A percentile compares a stretch with the other conserved stretches of the same genome.
phyloP scores from a whole-genome alignment of 2,888 invertebrate species.

The Eledona agricola region DNA sequence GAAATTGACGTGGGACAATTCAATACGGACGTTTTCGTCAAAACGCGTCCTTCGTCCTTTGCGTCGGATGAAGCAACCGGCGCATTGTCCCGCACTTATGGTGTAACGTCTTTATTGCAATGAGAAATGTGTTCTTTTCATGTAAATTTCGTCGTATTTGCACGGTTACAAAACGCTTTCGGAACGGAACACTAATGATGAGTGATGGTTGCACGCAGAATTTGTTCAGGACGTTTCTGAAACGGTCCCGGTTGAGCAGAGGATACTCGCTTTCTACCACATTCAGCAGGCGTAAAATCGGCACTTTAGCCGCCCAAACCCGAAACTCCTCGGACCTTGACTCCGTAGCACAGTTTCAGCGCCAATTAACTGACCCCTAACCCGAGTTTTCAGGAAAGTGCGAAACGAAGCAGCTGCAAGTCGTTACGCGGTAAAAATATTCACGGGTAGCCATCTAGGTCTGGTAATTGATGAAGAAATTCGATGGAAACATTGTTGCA shows the following conservation, averaged over 20 bases:
- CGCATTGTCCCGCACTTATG: conserved; percentile 37
- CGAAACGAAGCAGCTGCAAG: conserved; percentile 4
- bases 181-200: conserved; percentile 32
- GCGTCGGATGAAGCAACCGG: conserved; percentile 38
- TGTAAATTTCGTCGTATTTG: conserved; percentile 29
- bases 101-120: conserved; percentile 30
- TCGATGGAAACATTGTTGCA: conserved; percentile 12
- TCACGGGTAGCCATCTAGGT: background rate
- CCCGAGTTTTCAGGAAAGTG: conserved; percentile 1
- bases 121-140: conserved; percentile 32
- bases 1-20: no score
- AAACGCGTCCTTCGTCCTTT: no score
- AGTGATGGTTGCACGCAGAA: conserved; percentile 27
- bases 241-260: conserved; percentile 38
- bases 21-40: no score
- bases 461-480: conserved; percentile 22
- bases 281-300: no score
- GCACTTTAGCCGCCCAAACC: no score
- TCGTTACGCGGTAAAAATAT: background rate
- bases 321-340: conserved; percentile 3
- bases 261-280: conserved; percentile 49
- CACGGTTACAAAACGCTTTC: conserved; percentile 25
- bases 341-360: conserved; percentile 18
- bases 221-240: conserved; percentile 27
- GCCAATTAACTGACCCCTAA: background rate